Conservation (phyloP, 2,797 vertebrate species). For the Amazona ochrocephala region DNA sequence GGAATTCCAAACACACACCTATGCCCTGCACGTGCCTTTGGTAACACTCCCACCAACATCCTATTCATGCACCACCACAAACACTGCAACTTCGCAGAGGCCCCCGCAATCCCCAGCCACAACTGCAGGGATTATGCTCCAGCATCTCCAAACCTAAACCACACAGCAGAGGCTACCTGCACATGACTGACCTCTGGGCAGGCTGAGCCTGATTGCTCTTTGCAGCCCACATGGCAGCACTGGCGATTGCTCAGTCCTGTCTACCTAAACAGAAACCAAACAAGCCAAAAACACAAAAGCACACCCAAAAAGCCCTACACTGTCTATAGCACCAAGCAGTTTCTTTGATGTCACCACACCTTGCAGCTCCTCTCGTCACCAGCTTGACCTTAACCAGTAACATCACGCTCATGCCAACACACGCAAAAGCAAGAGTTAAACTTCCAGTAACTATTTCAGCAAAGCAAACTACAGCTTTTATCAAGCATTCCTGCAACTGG, state of each 20-base stretch:
- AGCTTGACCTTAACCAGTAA: neutral
- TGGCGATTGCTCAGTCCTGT: neutral
- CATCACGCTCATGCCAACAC: fast-evolving
- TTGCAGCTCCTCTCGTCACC: neutral
- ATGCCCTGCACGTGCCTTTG: fast-evolving
- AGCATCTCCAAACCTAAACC: neutral
- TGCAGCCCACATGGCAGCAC: neutral
- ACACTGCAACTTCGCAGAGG: neutral
- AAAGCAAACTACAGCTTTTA: neutral
- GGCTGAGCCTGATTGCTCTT: neutral
- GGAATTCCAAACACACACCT: neutral
- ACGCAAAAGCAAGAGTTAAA: neutral
- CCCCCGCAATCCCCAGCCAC: neutral
- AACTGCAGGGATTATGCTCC: fast-evolving
- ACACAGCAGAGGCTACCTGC: neutral
- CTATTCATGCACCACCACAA: neutral
- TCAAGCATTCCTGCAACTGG: neutral
- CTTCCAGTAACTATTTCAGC: neutral
- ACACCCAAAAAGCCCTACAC: neutral
- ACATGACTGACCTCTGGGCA: fast-evolving
- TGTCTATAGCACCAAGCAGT: neutral
- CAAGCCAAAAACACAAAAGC: neutral
- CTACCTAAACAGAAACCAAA: neutral
- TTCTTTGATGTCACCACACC: neutral
- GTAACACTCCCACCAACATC: neutral